Evolutionary conservation across 35 echinoderm and acorn worm species (phyloP).

Genomic region (Antedon bifida): DNA sequence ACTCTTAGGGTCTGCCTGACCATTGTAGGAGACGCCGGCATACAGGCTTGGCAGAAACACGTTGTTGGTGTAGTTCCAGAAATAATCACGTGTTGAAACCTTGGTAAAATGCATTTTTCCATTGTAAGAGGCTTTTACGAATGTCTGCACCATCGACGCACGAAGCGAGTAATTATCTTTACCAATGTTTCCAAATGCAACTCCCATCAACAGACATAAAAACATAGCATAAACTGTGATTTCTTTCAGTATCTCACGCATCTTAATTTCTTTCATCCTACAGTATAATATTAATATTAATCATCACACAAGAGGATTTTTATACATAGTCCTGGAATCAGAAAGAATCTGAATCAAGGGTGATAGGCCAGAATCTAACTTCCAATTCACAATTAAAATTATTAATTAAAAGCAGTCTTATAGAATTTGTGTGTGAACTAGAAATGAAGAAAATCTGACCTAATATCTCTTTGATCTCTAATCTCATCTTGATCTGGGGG

Average conservation of each 20-base stretch:
- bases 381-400: too few species aligned
- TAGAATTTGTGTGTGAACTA: too few species aligned
- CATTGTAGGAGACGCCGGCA: constrained; percentile 35
- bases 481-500: constrained; percentile 67
- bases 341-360: too few species aligned
- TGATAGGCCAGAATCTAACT: too few species aligned
- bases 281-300: neutral
- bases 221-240: constrained; percentile 63
- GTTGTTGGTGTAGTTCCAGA: constrained; percentile 46
- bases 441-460: constrained; percentile 12
- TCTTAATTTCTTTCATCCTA: constrained; percentile 80
- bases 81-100: constrained; percentile 13
- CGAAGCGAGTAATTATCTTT: constrained; percentile 22
- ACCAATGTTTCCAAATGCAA: constrained; percentile 56
- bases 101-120: neutral
- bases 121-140: neutral
- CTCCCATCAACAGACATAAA: constrained; percentile 57
- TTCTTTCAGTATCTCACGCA: constrained; percentile 66
- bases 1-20: constrained; percentile 16
- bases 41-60: constrained; percentile 78
- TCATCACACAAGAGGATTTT: neutral
- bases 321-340: too few species aligned
- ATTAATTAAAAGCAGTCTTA: too few species aligned
- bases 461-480: constrained; percentile 45
- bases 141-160: neutral